phyloP scores from a whole-genome alignment of 2,113 vertebrate genomes.

The Cyprinodon tularosa region DNA sequence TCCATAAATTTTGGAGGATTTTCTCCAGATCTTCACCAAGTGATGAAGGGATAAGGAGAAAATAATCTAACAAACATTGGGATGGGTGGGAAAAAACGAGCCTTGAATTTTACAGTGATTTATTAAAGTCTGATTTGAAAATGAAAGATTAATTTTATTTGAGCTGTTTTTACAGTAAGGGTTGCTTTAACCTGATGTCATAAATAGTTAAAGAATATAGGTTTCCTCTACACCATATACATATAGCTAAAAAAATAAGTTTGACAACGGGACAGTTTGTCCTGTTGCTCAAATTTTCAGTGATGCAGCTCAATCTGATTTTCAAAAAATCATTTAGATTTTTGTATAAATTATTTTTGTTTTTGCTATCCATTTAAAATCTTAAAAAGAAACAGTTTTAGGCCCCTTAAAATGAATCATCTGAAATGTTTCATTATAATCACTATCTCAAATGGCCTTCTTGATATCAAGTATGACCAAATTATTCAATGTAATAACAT shows the following conservation, averaged over 20 bases:
- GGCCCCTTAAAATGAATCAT: background rate
- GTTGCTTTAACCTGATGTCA: no score
- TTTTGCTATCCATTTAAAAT: background rate
- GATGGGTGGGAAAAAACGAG: no score
- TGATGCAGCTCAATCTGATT: background rate
- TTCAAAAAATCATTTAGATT: no score
- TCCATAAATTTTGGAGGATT: conserved; percentile 80
- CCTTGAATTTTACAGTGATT: no score
- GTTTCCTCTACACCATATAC: no score
- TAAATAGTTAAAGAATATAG: no score
- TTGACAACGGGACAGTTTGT: background rate
- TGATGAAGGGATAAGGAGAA: conserved; percentile 72
- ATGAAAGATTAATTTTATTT: no score
- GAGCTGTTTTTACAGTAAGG: no score
- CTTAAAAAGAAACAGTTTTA: background rate
- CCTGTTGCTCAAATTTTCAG: background rate
- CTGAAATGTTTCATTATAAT: background rate
- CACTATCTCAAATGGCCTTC: no score
- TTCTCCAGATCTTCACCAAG: conserved; percentile 82
- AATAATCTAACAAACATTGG: background rate
- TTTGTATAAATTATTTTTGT: background rate
- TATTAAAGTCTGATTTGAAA: no score
- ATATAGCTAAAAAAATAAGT: background rate
- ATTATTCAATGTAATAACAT: no score
- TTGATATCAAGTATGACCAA: no score